Conservation (phyloP, 2,888 invertebrate genomes). For the Drosophila heteroneura region DNA sequence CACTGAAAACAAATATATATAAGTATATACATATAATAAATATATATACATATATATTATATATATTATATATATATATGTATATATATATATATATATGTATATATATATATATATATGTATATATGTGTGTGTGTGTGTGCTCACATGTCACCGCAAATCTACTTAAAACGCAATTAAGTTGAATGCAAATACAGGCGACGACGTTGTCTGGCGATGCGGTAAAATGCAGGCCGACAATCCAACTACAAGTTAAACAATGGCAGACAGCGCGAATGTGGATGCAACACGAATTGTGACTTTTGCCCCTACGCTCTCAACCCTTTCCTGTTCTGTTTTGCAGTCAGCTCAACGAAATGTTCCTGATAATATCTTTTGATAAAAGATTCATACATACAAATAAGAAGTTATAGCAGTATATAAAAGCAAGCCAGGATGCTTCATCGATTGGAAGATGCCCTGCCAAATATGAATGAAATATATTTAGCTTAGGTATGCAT, state of each 20-base stretch:
- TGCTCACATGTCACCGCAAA: constrained; percentile 67
- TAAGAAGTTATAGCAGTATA: constrained; percentile 6
- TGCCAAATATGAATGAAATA: not conserved
- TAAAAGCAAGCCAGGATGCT: not conserved
- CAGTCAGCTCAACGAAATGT: constrained; percentile 33
- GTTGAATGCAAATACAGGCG: constrained; percentile 77
- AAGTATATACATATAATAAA: not conserved
- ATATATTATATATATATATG: not conserved
- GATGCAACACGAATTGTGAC: constrained; percentile 9
- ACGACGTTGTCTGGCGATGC: constrained; percentile 40
- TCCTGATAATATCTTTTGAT: constrained; percentile 44
- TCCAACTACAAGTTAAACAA: constrained; percentile 64
- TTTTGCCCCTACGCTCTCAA: not conserved
- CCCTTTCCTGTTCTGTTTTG: not conserved
- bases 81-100: not conserved
- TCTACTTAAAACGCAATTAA: constrained; percentile 82
- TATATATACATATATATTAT: constrained; percentile 2
- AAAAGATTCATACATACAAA: constrained; percentile 5
- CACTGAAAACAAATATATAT: constrained; percentile 4
- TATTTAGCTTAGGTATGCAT: not conserved
- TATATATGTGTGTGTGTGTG: constrained; percentile 12
- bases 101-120: constrained; percentile 2
- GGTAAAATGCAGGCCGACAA: constrained; percentile 45
- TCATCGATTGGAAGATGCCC: constrained; percentile 13
- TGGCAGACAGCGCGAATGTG: constrained; percentile 43